phyloP scores from a whole-genome alignment of 1,140 invertebrate species.

The Nephila pilipes region DNA sequence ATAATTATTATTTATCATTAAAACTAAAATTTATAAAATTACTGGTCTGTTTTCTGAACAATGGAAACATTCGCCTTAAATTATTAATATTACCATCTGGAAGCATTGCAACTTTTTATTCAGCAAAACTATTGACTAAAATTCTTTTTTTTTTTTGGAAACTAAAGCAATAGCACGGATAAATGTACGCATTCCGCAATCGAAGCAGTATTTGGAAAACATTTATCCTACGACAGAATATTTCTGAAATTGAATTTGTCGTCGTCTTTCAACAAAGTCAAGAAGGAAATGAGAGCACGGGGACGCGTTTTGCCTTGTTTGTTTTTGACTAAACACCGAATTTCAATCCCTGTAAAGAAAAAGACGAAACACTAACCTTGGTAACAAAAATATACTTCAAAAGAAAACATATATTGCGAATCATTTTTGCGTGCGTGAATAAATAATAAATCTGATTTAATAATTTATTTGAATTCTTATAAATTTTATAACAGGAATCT shows the following conservation, averaged over 20 bases:
- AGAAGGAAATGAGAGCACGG: not conserved
- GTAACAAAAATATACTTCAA: not conserved
- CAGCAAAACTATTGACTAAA: not conserved
- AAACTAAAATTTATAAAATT: no score
- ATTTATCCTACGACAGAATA: not conserved
- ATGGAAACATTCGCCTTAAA: not conserved
- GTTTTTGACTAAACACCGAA: not conserved
- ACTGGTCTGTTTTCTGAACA: no score
- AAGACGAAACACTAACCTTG: not conserved
- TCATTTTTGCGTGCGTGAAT: not conserved
- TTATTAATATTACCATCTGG: not conserved
- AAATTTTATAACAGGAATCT: not conserved
- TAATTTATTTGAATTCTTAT: not conserved
- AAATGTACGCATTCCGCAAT: no score
- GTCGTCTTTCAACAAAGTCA: not conserved
- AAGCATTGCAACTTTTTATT: not conserved
- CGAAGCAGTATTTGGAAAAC: not conserved
- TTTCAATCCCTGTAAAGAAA: not conserved
- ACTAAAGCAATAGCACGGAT: no score
- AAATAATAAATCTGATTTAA: not conserved
- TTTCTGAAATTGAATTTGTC: slow-evolving; percentile 4
- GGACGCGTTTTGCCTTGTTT: not conserved
- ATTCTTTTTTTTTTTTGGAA: no score
- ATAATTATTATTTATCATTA: no score
- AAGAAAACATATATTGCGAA: not conserved